These are phyloP conservation scores for Scaptomyza polygonia DNA, from an alignment of 2,888 invertebrate species.

Conservation along the genomic window DNA sequence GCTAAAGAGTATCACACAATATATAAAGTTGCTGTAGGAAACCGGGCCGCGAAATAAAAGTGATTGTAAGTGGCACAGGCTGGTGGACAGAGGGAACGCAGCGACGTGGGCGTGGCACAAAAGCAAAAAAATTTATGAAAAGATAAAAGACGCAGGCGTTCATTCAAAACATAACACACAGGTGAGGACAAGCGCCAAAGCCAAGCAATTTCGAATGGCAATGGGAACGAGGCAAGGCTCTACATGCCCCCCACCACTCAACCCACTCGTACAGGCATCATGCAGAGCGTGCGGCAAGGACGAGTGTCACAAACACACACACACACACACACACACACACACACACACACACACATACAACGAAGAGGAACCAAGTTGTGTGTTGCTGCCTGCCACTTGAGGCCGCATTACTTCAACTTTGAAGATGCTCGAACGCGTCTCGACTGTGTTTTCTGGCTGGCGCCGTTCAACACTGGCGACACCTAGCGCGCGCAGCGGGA, in stretches of 20 bases:
- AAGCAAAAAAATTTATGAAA: constrained; percentile 68
- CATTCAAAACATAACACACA: constrained; percentile 75
- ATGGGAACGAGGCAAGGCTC: constrained; percentile 32
- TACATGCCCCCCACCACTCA: background rate
- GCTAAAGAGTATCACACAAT: background rate
- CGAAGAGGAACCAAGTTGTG: constrained; percentile 9
- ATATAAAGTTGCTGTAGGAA: constrained; percentile 42
- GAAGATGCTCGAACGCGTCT: constrained; percentile 75
- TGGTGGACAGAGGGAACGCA: constrained; percentile 14
- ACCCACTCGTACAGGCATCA: constrained; percentile 10
- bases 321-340: constrained; percentile 9
- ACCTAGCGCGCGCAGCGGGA: constrained; percentile 80
- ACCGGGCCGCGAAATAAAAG: constrained; percentile 70
- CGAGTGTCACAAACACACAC: constrained; percentile 24
- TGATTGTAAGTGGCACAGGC: constrained; percentile 72
- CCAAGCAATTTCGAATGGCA: constrained; percentile 76
- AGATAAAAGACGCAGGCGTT: constrained; percentile 78
- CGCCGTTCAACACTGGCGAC: constrained; percentile 63
- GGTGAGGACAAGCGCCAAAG: constrained; percentile 76
- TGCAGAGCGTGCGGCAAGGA: constrained; percentile 43
- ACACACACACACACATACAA: background rate
- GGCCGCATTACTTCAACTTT: constrained; percentile 80
- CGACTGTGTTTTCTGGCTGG: constrained; percentile 17
- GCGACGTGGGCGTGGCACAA: constrained; percentile 37
- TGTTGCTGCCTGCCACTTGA: constrained; percentile 67